Percentiles rank a stretch among this genome's conserved stretches.
phyloP scores from a whole-genome alignment of 2,888 invertebrate genomes.

The Thera britannica region DNA sequence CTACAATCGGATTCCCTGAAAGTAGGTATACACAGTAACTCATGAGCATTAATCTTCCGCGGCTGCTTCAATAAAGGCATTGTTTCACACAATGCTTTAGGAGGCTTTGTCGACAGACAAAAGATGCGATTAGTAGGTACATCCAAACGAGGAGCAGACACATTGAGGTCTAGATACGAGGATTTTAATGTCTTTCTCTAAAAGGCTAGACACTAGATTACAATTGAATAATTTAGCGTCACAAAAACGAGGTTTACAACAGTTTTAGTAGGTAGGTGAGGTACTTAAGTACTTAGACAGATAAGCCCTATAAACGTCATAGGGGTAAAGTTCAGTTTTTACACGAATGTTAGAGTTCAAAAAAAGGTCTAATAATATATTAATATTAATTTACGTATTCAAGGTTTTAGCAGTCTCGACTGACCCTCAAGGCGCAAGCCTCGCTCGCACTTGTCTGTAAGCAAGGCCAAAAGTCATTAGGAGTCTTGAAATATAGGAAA shows the following conservation, averaged over 20 bases:
- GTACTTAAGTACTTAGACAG: too few species aligned
- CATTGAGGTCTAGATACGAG: background rate
- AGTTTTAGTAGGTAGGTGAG: too few species aligned
- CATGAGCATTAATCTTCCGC: constrained; percentile 22
- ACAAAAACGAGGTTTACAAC: too few species aligned
- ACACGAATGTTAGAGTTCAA: too few species aligned
- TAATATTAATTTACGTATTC: background rate
- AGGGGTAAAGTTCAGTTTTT: too few species aligned
- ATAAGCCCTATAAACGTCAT: too few species aligned
- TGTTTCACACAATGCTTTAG: constrained; percentile 21
- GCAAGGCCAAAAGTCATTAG: background rate
- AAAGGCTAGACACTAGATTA: background rate
- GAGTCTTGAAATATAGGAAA: constrained; percentile 27
- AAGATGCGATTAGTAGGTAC: constrained; percentile 25
- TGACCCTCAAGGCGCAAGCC: background rate
- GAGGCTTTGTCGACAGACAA: constrained; percentile 27
- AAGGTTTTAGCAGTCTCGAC: background rate
- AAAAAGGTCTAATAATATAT: background rate
- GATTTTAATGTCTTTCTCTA: constrained; percentile 5
- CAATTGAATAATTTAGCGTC: background rate
- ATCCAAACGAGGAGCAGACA: constrained; percentile 12
- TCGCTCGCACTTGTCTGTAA: background rate
- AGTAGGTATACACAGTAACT: background rate
- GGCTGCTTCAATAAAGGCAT: constrained; percentile 22
- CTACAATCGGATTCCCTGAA: background rate